Percentiles rank a stretch among this genome's conserved stretches.
Evolutionary conservation across 2,797 vertebrate species (phyloP).

Genomic region (Acrossocheilus fasciatus): DNA sequence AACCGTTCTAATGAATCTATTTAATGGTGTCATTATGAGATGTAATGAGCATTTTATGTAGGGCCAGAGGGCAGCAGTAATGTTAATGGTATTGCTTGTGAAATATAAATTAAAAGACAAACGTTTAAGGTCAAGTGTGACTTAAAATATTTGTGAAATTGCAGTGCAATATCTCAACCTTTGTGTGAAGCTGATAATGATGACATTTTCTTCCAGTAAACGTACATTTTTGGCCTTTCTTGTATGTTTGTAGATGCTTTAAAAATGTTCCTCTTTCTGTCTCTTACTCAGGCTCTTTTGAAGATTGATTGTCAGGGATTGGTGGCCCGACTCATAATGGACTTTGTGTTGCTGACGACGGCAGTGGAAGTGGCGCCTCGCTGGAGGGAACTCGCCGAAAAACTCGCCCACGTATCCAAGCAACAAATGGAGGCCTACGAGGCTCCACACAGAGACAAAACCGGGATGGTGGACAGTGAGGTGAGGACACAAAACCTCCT

Average conservation of each 20-base stretch:
- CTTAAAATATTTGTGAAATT: not conserved
- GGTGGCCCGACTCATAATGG: slow-evolving; percentile 90
- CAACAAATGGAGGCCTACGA: slow-evolving; percentile 98
- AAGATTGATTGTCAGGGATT: slow-evolving; percentile 98
- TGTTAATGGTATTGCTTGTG: not conserved
- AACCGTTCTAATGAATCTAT: not conserved
- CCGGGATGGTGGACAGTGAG: slow-evolving; percentile 88
- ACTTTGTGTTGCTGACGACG: slow-evolving; percentile 93
- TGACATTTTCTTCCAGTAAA: not conserved
- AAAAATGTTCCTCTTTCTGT: not conserved
- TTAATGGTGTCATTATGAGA: slow-evolving; percentile 5
- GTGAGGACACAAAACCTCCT: slow-evolving; percentile 72
- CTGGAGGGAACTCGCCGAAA: slow-evolving; percentile 95
- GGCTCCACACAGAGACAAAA: slow-evolving; percentile 91
- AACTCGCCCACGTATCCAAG: slow-evolving; percentile 88
- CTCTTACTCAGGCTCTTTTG: slow-evolving; percentile 85
- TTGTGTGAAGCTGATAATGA: not conserved
- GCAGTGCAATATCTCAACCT: not conserved
- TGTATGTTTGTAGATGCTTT: not conserved
- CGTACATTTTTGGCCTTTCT: not conserved
- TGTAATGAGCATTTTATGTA: not conserved
- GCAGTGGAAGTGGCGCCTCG: slow-evolving; percentile 95
- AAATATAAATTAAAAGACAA: not conserved
- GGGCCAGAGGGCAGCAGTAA: slow-evolving; percentile 7
- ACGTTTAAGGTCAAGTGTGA: not conserved